phyloP scores from a whole-genome alignment of 2,888 invertebrate species.

The Drosophila lutescens region DNA sequence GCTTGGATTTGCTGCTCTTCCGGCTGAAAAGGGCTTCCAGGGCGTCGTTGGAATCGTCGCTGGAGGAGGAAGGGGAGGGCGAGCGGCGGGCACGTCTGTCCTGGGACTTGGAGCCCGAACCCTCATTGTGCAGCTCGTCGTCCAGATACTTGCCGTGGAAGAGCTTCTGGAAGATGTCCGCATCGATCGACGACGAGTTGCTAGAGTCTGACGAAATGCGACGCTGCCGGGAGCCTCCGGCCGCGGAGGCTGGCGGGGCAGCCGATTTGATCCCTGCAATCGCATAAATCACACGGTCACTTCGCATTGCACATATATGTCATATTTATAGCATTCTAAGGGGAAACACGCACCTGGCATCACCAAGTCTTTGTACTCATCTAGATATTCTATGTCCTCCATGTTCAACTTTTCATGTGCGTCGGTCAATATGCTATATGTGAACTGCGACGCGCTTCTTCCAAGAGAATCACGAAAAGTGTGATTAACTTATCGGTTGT shows the following conservation, averaged over 20 bases:
- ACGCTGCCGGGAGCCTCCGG: conserved; percentile 34
- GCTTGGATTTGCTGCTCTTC: conserved; percentile 30
- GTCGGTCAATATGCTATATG: neutral
- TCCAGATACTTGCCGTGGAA: conserved; percentile 74
- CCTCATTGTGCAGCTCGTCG: conserved; percentile 65
- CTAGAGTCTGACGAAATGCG: conserved; percentile 68
- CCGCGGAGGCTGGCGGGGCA: conserved; percentile 28
- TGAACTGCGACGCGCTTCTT: conserved; percentile 2
- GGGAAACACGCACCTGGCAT: conserved; percentile 74
- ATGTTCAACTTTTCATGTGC: conserved; percentile 56
- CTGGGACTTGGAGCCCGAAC: conserved; percentile 39
- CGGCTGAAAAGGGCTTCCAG: conserved; percentile 57
- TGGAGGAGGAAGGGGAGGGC: conserved; percentile 48
- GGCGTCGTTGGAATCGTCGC: conserved; percentile 63
- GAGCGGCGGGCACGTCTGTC: conserved; percentile 26
- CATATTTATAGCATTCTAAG: neutral
- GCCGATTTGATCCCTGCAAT: conserved; percentile 52
- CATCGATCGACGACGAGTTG: conserved; percentile 75
- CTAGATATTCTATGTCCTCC: conserved; percentile 83
- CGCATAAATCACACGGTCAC: neutral
- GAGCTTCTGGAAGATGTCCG: conserved; percentile 80
- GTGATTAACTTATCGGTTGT: neutral
- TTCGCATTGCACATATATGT: neutral
- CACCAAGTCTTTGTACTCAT: conserved; percentile 82
- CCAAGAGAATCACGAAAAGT: neutral